Percentiles rank a stretch among this genome's conserved stretches.
Conservation (phyloP, 2,888 invertebrate genomes). For the Ypsolopha sequella region DNA sequence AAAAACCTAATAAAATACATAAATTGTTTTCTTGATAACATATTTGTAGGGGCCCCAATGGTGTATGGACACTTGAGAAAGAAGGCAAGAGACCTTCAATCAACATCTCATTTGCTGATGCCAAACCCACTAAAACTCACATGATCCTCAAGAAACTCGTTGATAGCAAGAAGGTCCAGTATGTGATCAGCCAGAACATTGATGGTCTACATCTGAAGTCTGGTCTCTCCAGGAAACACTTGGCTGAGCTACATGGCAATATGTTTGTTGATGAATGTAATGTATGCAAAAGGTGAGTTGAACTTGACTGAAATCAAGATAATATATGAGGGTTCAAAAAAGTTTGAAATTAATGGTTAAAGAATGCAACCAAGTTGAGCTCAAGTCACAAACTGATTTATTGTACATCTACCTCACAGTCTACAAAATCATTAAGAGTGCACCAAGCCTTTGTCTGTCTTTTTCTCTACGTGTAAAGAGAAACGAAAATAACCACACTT, state of each 20-base stretch:
- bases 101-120: slow-evolving; percentile 90
- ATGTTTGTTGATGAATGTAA: slow-evolving; percentile 97
- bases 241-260: slow-evolving; percentile 97
- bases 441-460: too few species aligned
- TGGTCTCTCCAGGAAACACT: slow-evolving; percentile 81
- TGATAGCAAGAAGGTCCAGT: slow-evolving; percentile 77
- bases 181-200: slow-evolving; percentile 96
- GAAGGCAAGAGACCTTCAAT: slow-evolving; percentile 88
- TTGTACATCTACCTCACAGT: too few species aligned
- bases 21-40: too few species aligned
- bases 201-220: slow-evolving; percentile 96
- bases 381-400: too few species aligned
- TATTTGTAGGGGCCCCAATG: slow-evolving; percentile 83
- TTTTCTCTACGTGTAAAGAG: too few species aligned
- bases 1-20: too few species aligned
- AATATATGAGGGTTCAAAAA: too few species aligned
- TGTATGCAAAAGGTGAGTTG: slow-evolving; percentile 80
- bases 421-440: too few species aligned
- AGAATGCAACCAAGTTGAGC: too few species aligned
- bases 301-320: too few species aligned
- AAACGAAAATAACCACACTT: too few species aligned
- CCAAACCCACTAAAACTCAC: slow-evolving; percentile 93
- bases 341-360: too few species aligned
- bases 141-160: slow-evolving; percentile 90
- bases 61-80: slow-evolving; percentile 96